Evolutionary conservation across 2,888 invertebrate species (phyloP).

Genomic region (Himalopsyche japonica): DNA sequence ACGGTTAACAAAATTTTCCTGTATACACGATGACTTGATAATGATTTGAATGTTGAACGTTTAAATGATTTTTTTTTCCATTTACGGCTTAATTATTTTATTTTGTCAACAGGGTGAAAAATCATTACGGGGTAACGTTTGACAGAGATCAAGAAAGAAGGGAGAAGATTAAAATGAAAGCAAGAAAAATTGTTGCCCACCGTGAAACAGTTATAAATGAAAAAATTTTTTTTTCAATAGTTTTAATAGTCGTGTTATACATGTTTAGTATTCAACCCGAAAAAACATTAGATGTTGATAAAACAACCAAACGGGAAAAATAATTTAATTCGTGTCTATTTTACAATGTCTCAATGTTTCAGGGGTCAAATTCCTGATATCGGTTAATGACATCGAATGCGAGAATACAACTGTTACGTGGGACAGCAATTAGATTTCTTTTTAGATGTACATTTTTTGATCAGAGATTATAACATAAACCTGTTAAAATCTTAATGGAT

Average conservation of each 20-base stretch:
- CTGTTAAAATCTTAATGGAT: no score
- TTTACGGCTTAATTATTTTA: not conserved
- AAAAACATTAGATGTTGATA: not conserved
- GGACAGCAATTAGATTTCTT: no score
- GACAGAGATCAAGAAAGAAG: not conserved
- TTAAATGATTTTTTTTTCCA: no score
- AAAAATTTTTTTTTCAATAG: not conserved
- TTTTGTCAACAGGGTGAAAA: conserved; percentile 51
- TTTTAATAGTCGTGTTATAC: not conserved
- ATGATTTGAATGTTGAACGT: no score
- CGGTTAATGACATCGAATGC: no score
- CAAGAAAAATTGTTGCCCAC: not conserved
- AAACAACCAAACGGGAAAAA: not conserved
- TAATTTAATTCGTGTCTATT: not conserved
- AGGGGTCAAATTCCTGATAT: no score
- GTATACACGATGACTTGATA: no score
- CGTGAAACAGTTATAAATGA: not conserved
- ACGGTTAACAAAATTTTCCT: no score
- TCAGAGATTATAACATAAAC: no score
- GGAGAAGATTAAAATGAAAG: not conserved
- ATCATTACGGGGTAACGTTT: conserved; percentile 56
- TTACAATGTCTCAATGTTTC: no score
- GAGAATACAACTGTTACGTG: no score
- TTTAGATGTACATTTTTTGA: no score
- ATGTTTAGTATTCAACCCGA: not conserved